These are phyloP conservation scores for Ivindomyrus marchei DNA, from an alignment of 2,113 vertebrate species.

Conservation along the genomic window DNA sequence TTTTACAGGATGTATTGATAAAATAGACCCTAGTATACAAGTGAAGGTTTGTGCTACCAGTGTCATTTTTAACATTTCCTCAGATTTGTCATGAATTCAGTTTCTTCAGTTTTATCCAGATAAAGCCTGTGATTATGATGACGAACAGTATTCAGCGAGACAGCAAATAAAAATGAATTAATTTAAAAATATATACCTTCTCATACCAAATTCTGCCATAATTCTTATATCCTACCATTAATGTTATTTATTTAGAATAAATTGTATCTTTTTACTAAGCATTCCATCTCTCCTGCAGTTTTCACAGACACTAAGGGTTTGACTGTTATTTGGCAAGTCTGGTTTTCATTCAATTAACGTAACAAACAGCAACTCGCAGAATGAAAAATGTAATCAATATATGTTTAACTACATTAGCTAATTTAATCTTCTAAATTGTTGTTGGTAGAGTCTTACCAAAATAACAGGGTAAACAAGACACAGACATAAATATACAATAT, in stretches of 20 bases:
- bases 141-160: background rate
- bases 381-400: conserved; percentile 17
- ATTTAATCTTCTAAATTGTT: conserved; percentile 22
- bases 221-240: background rate
- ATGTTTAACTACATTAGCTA: conserved; percentile 13
- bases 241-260: background rate
- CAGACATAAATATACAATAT: background rate
- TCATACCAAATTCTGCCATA: background rate
- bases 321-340: background rate
- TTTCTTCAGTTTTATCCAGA: background rate
- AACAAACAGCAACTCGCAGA: conserved; percentile 7
- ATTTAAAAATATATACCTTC: background rate
- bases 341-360: conserved; percentile 20
- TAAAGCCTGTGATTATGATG: background rate
- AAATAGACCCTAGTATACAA: background rate
- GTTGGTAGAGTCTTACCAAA: conserved; percentile 5
- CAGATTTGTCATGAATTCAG: background rate
- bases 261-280: background rate
- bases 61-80: background rate
- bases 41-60: background rate
- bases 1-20: background rate
- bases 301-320: background rate
- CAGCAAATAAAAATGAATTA: background rate
- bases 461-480: background rate
- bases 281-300: background rate